These are phyloP conservation scores for Drosophila watanabei DNA, from an alignment of 1,140 invertebrate genomes.

Conservation along the genomic window DNA sequence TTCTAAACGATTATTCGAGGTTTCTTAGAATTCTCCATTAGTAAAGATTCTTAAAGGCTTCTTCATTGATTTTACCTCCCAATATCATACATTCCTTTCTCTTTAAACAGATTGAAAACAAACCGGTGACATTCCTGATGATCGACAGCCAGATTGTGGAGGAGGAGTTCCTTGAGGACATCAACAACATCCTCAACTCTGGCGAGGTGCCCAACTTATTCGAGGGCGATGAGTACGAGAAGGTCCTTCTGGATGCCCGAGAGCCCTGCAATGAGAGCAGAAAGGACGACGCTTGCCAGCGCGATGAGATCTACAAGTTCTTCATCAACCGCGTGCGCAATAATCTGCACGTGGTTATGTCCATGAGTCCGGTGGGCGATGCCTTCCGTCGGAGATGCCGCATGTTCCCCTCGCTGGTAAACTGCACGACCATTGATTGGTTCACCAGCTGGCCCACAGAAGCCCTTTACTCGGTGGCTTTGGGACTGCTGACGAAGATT, in stretches of 20 bases:
- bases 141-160: conserved; percentile 96
- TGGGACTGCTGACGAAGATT: conserved; percentile 87
- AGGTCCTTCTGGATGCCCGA: conserved; percentile 90
- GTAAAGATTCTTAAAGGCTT: background rate
- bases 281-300: conserved; percentile 87
- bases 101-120: conserved; percentile 87
- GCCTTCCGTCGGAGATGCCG: conserved; percentile 92
- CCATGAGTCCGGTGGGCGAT: conserved; percentile 95
- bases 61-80: background rate
- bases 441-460: conserved; percentile 96
- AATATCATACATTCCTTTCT: background rate
- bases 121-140: conserved; percentile 95
- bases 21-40: background rate
- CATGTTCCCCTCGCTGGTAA: conserved; percentile 96
- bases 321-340: conserved; percentile 93
- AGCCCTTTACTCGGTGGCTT: conserved; percentile 93
- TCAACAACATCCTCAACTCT: conserved; percentile 96
- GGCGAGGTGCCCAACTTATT: conserved; percentile 95
- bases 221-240: conserved; percentile 94
- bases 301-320: conserved; percentile 93
- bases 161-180: conserved; percentile 96
- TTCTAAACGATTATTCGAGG: background rate
- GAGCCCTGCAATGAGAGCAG: conserved; percentile 90
- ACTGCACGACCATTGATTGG: conserved; percentile 98
- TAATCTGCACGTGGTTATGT: conserved; percentile 94